phyloP scores from a whole-genome alignment of 2,888 invertebrate species.

The Lypha dubia region DNA sequence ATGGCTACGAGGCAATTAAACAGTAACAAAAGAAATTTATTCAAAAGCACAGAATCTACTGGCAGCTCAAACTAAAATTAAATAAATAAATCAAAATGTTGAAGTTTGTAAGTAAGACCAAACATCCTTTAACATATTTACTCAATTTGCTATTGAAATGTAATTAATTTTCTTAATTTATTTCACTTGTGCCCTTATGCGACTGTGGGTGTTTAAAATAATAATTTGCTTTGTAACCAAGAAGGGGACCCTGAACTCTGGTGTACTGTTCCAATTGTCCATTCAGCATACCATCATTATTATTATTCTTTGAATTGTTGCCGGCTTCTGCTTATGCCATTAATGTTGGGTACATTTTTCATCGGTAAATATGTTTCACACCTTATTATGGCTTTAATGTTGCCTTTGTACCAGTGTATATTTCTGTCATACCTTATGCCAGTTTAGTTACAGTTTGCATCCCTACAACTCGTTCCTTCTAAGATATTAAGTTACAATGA shows the following conservation, averaged over 20 bases:
- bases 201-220: not conserved
- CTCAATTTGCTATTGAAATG: constrained; percentile 24
- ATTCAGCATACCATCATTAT: constrained; percentile 61
- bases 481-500: constrained; percentile 24
- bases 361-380: not conserved
- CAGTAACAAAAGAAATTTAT: constrained; percentile 39
- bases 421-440: not conserved
- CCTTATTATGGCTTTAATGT: constrained; percentile 25
- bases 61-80: not conserved
- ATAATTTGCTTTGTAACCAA: constrained; percentile 66
- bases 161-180: constrained; percentile 38
- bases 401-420: not conserved
- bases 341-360: not conserved
- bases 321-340: not conserved
- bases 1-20: constrained; percentile 34
- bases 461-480: constrained; percentile 21
- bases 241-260: constrained; percentile 68
- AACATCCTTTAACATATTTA: constrained; percentile 1
- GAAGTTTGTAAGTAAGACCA: constrained; percentile 28
- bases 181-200: not conserved
- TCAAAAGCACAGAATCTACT: not conserved
- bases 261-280: constrained; percentile 62
- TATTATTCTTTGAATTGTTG: not conserved
- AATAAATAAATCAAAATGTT: constrained; percentile 33
- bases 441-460: constrained; percentile 11